phyloP scores from a whole-genome alignment of 2,113 vertebrate species.

The Melospiza melodia region DNA sequence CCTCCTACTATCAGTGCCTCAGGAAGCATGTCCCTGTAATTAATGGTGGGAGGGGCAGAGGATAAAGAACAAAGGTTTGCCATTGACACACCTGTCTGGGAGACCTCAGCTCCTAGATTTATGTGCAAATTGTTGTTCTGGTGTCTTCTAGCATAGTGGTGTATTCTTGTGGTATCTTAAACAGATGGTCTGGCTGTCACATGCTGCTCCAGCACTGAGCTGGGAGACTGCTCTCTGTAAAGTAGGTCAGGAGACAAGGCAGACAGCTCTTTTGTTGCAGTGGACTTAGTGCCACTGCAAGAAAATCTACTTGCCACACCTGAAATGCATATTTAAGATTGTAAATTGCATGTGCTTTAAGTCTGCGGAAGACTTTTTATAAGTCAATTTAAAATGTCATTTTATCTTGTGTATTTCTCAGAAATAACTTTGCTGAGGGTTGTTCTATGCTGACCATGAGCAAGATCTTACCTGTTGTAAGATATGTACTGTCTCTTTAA shows the following conservation, averaged over 20 bases:
- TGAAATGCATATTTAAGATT: neutral
- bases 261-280: neutral
- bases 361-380: neutral
- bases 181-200: neutral
- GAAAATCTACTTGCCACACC: neutral
- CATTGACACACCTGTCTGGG: neutral
- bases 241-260: neutral
- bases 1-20: neutral
- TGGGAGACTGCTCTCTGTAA: neutral
- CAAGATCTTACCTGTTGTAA: neutral
- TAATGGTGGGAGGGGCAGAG: neutral
- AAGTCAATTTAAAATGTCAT: neutral
- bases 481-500: neutral
- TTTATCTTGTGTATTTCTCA: neutral
- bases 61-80: neutral
- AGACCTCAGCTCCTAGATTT: neutral
- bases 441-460: neutral
- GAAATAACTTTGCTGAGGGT: neutral
- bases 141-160: neutral
- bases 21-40: neutral
- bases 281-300: neutral
- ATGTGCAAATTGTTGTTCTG: neutral
- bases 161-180: neutral
- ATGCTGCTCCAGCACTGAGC: neutral
- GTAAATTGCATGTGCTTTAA: neutral